These are phyloP conservation scores for Pantherophis alleghaniensis DNA, from an alignment of 2,797 vertebrate species.

Conservation along the genomic window DNA sequence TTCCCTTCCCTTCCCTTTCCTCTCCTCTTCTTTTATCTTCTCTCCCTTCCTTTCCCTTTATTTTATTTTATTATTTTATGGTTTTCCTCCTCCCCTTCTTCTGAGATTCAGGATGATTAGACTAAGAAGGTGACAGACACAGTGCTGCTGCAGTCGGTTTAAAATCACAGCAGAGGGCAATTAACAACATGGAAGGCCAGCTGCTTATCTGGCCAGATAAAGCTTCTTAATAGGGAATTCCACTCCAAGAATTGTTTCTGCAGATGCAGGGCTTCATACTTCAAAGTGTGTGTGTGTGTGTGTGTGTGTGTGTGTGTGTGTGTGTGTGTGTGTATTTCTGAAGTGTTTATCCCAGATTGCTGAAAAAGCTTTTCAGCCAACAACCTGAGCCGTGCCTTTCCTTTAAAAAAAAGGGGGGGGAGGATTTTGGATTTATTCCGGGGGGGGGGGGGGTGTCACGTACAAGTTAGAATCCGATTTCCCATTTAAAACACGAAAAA, in stretches of 20 bases:
- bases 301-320: conserved; percentile 2
- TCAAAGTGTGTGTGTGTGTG: conserved; percentile 57
- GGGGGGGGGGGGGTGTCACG: not conserved
- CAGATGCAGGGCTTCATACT: conserved; percentile 77
- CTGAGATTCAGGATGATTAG: conserved; percentile 81
- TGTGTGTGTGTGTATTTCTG: conserved; percentile 24
- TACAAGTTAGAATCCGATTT: not conserved
- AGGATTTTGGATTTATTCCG: conserved; percentile 29
- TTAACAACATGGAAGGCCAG: conserved; percentile 82
- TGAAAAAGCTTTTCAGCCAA: conserved; percentile 64
- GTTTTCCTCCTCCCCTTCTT: conserved; percentile 59
- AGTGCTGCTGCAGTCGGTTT: conserved; percentile 84
- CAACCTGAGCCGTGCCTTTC: conserved; percentile 41
- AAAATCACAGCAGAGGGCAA: conserved; percentile 84
- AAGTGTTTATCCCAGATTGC: conserved; percentile 70
- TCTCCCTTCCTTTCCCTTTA: not conserved
- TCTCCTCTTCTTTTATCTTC: too few relatives aligned
- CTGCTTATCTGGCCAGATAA: conserved; percentile 83
- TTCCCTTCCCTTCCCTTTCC: too few relatives aligned
- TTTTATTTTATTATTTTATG: not conserved
- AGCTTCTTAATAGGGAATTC: conserved; percentile 82
- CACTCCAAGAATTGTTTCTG: conserved; percentile 75
- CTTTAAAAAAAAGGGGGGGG: conserved; percentile 14
- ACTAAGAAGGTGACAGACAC: conserved; percentile 82
- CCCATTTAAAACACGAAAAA: not conserved